phyloP scores from a whole-genome alignment of 2,888 invertebrate species.

The Odiellus spinosus region DNA sequence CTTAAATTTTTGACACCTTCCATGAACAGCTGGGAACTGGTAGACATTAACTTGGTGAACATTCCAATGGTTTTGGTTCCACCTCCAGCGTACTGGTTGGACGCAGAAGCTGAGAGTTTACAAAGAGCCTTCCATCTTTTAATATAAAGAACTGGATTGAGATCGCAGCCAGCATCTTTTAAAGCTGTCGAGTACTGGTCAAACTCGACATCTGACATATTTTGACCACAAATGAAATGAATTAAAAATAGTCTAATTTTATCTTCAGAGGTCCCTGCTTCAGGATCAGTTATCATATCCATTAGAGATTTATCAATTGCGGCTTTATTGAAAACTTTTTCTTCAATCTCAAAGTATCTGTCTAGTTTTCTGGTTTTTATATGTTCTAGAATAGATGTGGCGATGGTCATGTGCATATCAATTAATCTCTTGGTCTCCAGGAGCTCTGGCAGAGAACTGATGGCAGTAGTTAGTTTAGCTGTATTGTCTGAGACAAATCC shows the following conservation, averaged over 20 bases:
- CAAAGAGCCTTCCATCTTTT: constrained; percentile 68
- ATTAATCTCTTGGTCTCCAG: constrained; percentile 93
- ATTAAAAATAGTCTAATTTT: constrained; percentile 86
- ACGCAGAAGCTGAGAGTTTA: constrained; percentile 19
- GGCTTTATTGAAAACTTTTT: constrained; percentile 70
- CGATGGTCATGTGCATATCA: constrained; percentile 97
- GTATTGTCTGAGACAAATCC: constrained; percentile 78
- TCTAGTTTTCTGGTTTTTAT: constrained; percentile 67
- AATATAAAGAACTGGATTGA: constrained; percentile 69
- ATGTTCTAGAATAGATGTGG: constrained; percentile 47
- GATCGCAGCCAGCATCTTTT: constrained; percentile 63
- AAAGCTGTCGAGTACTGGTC: constrained; percentile 67
- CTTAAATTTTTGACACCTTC: constrained; percentile 98
- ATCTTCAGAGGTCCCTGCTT: constrained; percentile 74
- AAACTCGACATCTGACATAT: constrained; percentile 62
- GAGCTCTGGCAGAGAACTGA: constrained; percentile 80
- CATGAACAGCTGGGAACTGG: constrained; percentile 97
- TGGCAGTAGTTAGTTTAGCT: constrained; percentile 79
- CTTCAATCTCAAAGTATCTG: constrained; percentile 92
- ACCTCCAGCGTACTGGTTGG: constrained; percentile 51
- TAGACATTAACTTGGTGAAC: constrained; percentile 94
- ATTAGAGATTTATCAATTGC: constrained; percentile 57
- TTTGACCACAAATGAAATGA: constrained; percentile 67
- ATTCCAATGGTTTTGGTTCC: constrained; percentile 93
- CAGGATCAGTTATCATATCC: constrained; percentile 70